Evolutionary conservation across 1,140 invertebrate species (phyloP), one percentile per base, ranked within the genome.

Genomic region (Apis cerana): DNA sequence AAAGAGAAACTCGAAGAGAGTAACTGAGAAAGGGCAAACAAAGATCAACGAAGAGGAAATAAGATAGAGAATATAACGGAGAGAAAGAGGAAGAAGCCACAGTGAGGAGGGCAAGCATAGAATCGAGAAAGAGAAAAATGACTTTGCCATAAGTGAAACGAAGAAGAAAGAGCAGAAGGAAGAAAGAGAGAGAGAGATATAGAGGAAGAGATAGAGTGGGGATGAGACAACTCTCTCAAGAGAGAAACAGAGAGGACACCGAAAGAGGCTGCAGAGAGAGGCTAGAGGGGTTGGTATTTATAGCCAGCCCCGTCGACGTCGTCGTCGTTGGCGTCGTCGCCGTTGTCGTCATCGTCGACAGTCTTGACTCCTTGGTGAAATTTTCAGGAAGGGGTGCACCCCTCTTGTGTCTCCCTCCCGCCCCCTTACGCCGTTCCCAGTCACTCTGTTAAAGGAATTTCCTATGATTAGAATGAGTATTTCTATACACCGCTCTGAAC

Each of bases 391-490:
- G 87, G 83, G 84, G 71, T 88, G 78, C 82, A 75, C 52, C 82
- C 82, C 50, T 11, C 65, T 23, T 2, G 50, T 33, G 4, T 15
- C 33, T 21, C 48, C 33, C 62, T 67, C 58, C 19, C 61, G 59
- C 74, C 70, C 75, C 52, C 65, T 52, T 48, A 1, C 58, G 54
- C 58, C 59, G 72, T 75, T 80, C 61, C 33, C 78, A 61, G 78
- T 56, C 75, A 82, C 87, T 89, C 89, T 88, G 85, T 90, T 91
- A 85, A 88, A 91, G 91, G 91, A 92, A 92, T 91, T 91, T 91
- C 88, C 91, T 91, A 92, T 92, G 89, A 92, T 92, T 92, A 91
- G 91, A 91, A 92, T 91, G 90, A 89, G 91, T 91, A 92, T 91
- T 92, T 92, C 90, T 91, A 92, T 87, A 90, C 89, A 85, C 62